A percentile compares a stretch with the other conserved stretches of the same genome.
These are phyloP conservation scores for Castor canadensis DNA, from an alignment of 2,113 vertebrate species.

Conservation along the genomic window DNA sequence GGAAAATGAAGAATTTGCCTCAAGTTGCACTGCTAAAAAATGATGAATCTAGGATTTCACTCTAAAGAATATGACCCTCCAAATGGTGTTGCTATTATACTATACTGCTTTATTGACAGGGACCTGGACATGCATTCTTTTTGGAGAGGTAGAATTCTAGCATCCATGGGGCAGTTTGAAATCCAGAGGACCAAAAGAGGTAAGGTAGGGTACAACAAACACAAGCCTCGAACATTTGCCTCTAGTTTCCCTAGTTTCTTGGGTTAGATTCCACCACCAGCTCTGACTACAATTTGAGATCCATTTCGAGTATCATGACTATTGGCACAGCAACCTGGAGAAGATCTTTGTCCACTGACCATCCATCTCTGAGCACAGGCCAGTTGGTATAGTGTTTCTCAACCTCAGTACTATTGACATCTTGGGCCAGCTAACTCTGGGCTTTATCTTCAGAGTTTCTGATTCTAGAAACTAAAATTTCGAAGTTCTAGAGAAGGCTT, in stretches of 20 bases:
- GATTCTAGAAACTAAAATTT: too few species aligned
- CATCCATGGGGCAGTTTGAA: background rate
- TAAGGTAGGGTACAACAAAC: background rate
- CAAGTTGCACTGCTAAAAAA: background rate
- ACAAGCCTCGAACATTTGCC: background rate
- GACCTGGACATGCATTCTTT: background rate
- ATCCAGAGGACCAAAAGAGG: background rate
- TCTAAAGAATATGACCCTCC: background rate
- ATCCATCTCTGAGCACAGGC: background rate
- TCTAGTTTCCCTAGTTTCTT: background rate
- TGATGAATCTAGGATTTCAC: background rate
- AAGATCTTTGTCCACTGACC: background rate
- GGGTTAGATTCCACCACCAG: background rate
- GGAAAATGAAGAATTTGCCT: background rate
- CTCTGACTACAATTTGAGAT: background rate
- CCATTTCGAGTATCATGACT: background rate
- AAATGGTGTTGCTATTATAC: background rate
- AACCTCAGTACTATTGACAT: background rate
- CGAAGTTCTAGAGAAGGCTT: background rate
- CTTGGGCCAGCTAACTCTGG: too few species aligned
- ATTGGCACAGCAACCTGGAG: background rate
- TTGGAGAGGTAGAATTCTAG: background rate
- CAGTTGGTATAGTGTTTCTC: background rate
- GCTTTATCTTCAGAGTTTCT: background rate
- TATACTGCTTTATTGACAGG: background rate